Conservation (phyloP, 2,113 vertebrate species). For the Nyctereutes procyonoides region DNA sequence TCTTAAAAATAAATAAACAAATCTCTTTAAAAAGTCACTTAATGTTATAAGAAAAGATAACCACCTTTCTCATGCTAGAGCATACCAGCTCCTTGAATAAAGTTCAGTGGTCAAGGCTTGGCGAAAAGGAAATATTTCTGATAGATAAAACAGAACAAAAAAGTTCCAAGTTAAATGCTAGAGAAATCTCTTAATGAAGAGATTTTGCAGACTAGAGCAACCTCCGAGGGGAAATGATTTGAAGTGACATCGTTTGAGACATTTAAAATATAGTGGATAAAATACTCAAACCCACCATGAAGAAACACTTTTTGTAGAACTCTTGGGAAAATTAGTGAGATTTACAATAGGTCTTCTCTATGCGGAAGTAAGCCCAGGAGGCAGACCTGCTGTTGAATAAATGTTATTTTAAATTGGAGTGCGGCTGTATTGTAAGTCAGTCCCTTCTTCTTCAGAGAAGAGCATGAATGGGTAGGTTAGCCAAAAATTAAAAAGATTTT, state of each 20-base stretch:
- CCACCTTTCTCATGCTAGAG: neutral
- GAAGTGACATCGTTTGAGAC: constrained; percentile 63
- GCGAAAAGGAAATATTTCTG: neutral
- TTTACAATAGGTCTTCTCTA: constrained; percentile 62
- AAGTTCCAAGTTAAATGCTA: constrained; percentile 41
- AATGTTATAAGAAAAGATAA: neutral
- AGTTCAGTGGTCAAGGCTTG: neutral
- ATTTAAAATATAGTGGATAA: constrained; percentile 71
- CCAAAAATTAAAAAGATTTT: constrained; percentile 48
- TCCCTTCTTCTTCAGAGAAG: constrained; percentile 53
- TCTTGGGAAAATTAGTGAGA: constrained; percentile 59
- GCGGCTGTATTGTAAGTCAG: constrained; percentile 4
- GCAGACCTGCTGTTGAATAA: constrained; percentile 49
- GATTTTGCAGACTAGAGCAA: constrained; percentile 52
- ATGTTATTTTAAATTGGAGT: constrained; percentile 61
- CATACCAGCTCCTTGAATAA: neutral
- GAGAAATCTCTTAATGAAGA: constrained; percentile 54
- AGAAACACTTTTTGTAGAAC: constrained; percentile 57
- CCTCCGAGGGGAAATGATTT: neutral
- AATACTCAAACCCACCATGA: constrained; percentile 29
- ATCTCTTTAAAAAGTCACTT: too few species aligned
- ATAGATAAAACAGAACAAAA: constrained; percentile 33
- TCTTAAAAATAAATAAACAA: too few species aligned
- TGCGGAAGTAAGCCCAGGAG: neutral
- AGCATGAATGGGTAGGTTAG: constrained; percentile 53